Conservation (phyloP, 2,113 vertebrate species). For the Thamnophis sirtalis region DNA sequence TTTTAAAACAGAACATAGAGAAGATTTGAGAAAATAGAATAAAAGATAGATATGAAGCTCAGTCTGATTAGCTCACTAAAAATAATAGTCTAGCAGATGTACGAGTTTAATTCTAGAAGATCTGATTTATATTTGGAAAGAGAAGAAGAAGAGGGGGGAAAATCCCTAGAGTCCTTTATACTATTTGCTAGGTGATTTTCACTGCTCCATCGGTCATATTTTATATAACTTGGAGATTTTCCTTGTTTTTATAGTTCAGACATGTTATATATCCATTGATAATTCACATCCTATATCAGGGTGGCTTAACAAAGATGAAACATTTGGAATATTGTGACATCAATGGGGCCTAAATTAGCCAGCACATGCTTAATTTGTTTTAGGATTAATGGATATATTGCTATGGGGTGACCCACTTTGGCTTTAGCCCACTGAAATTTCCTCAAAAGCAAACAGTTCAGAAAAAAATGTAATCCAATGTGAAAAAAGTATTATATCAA, state of each 20-base stretch:
- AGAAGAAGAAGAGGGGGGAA: background rate
- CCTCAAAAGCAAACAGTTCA: background rate
- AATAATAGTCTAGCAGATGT: background rate
- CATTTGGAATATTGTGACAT: background rate
- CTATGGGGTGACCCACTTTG: background rate
- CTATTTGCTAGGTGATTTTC: background rate
- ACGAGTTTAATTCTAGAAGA: background rate
- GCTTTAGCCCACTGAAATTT: background rate
- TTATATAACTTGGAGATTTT: background rate
- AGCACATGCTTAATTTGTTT: background rate
- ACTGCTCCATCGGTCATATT: background rate
- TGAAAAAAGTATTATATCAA: background rate
- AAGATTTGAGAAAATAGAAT: background rate
- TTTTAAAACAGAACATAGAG: background rate
- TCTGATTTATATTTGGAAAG: background rate
- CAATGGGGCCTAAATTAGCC: background rate
- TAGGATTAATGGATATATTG: background rate
- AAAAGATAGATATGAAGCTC: background rate
- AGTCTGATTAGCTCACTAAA: background rate
- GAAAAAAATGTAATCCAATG: background rate
- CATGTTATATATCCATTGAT: background rate
- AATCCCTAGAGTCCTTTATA: fast-evolving
- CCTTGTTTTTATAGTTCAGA: too few species aligned
- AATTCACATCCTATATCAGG: background rate
- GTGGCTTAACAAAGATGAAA: background rate